Evolutionary conservation across 2,797 vertebrate genomes (phyloP), one percentile per base, ranked within the genome.

Genomic region (Phataginus tricuspis): DNA sequence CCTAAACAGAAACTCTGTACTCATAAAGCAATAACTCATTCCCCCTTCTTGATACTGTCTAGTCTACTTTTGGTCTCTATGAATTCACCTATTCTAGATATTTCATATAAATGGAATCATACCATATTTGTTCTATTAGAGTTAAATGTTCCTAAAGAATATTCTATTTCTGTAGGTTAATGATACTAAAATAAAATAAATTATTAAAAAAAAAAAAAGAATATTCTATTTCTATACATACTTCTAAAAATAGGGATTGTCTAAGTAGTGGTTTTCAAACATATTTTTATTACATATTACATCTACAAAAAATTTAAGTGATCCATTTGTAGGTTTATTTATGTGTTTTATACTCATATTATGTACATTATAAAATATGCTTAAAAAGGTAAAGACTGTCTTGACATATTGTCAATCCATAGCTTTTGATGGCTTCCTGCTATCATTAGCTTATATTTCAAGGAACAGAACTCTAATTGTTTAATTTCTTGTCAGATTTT

Each of bases 401-500:
- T 42, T 42, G 42, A 53, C 82, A 85, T 31, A 85, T 71, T 85
- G n/a, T 51, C 45, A 49, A 37, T 84, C 23, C 55, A 10, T 68
- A 68, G 51, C 34, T 92, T 83, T 91, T 59, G 25, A 77, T 88
- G 51, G 2, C 21, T 69, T 88, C 39, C 69, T 88, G n/a, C 16
- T 88, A 19, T 83, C 21, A 61, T 39, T 86, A 68, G 42, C 16
- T 87, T 68, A 25, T 83, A 87, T 92, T 39, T 68, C 34, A 80
- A 66, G 80, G 19, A 45, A 66, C 82, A 55, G 66, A 87, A 61
- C 49, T 91, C 57, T 55, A 42, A 42, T 88, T 86, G 78, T 91
- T 34, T 91, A 64, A 74, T 75, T 91, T 91, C 57, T 86, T 91
- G 27, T 64, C 25, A 79, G 55, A 64, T 91, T 64, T 80, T 72